A percentile compares a stretch with the other conserved stretches of the same genome.
Conservation (phyloP, 2,888 invertebrate genomes). For the Seladonia tumulorum region DNA sequence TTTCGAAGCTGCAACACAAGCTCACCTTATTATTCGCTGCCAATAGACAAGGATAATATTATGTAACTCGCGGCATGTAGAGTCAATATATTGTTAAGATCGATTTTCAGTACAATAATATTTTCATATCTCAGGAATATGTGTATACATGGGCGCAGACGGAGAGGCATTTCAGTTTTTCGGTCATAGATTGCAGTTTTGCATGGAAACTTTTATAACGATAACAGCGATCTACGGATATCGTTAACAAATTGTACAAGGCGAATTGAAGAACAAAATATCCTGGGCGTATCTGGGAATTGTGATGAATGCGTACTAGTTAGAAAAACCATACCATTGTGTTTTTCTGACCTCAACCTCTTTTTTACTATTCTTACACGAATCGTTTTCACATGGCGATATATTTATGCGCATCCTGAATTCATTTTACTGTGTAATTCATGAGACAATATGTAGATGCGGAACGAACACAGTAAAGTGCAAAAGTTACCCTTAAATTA, state of each 20-base stretch:
- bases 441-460: constrained; percentile 73
- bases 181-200: constrained; percentile 21
- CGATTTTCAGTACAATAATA: constrained; percentile 64
- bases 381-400: constrained; percentile 52
- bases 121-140: constrained; percentile 68
- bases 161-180: constrained; percentile 51
- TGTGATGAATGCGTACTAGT: constrained; percentile 56
- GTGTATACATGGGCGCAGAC: constrained; percentile 44
- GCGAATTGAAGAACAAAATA: constrained; percentile 40
- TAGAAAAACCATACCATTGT: constrained; percentile 29
- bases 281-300: constrained; percentile 34
- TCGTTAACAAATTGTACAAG: constrained; percentile 26
- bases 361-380: constrained; percentile 61
- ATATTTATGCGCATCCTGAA: constrained; percentile 51
- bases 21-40: constrained; percentile 45
- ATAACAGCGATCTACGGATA: constrained; percentile 15
- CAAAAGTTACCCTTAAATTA: constrained; percentile 56
- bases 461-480: constrained; percentile 54
- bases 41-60: constrained; percentile 49
- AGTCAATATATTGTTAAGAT: constrained; percentile 46
- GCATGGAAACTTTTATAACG: constrained; percentile 41
- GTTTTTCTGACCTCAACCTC: constrained; percentile 33
- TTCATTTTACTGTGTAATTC: constrained; percentile 72
- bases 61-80: constrained; percentile 46
- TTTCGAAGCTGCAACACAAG: constrained; percentile 16